These are phyloP conservation scores for Leptopilina myrica DNA, from an alignment of 2,888 invertebrate species.

Conservation along the genomic window DNA sequence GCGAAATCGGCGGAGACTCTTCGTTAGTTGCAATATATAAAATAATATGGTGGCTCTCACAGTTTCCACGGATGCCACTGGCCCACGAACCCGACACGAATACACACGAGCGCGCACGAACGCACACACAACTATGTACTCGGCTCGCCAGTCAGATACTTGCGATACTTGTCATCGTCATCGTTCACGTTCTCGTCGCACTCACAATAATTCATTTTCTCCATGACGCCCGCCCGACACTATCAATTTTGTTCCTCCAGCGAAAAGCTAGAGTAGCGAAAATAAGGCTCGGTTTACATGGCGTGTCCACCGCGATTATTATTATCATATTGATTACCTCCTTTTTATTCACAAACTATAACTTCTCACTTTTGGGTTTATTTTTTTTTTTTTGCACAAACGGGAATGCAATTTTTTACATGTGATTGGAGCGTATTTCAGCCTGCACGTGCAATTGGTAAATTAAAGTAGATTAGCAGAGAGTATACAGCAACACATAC, in stretches of 20 bases:
- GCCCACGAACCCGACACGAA: constrained; percentile 48
- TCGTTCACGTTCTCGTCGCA: not conserved
- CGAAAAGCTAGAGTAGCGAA: constrained; percentile 1
- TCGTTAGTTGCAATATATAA: constrained; percentile 59
- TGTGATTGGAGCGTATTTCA: not conserved
- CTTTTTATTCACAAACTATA: too few species aligned
- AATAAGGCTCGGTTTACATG: constrained; percentile 26
- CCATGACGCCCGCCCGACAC: constrained; percentile 6
- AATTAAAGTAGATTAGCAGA: constrained; percentile 9
- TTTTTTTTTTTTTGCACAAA: too few species aligned
- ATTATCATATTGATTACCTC: not conserved
- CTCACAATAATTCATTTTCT: not conserved
- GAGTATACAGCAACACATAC: constrained; percentile 2
- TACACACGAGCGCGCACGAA: constrained; percentile 37
- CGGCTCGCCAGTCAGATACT: constrained; percentile 2
- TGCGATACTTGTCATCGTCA: not conserved
- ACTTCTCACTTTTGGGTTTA: not conserved
- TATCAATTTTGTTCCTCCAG: too few species aligned
- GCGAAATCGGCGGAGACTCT: constrained; percentile 53
- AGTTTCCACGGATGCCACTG: constrained; percentile 58
- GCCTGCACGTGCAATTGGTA: constrained; percentile 16
- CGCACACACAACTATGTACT: not conserved
- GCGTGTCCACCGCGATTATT: not conserved
- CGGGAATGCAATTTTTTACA: not conserved
- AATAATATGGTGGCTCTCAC: constrained; percentile 69